Base-by-base conservation (phyloP, 2,797 vertebrate genomes). In the Gouania willdenowi region DNA sequence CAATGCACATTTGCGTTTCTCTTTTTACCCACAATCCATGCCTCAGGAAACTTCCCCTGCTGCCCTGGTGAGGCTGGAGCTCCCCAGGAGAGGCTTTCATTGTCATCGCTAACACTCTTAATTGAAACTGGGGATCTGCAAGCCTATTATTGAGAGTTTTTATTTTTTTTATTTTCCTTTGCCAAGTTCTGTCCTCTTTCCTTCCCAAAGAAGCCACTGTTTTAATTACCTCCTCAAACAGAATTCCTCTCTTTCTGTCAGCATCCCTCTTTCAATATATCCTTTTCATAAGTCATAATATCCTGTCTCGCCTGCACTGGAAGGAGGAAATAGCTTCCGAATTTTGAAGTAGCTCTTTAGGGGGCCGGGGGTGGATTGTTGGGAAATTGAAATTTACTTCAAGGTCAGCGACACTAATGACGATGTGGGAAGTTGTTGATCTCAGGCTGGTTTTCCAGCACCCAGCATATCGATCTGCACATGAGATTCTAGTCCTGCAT, bases 331-430 rank as follows among this genome's bases (percentile, higher is more conserved):
- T 85, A 68, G 74, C 76, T 59, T 67, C 58, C 47, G 55, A 50
- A 74, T 75, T 74, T 42, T 70, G 66, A 70, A 77, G 81, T 71
- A 75, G 68, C 77, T 75, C 76, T 74, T 53, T 52, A 37, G 35
- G 40, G 38, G 39, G 57, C 25, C 13, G 23, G 42, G 60, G 59
- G 30, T 48, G 31, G 32, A 18, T 74, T 67, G 65, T 73, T 78
- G 81, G 87, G 85, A 88, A 89, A 88, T 87, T 77, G 79, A 77
- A 81, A 84, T 87, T 87, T 81, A 83, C 78, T 88, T 88, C 84
- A 82, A 83, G 85, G 81, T 90, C 86, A 87, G 75, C 44, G 72
- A 86, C 85, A 88, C 80, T 85, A 87, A 86, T 84, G 82, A 83
- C 58, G 5, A 48, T 41, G 71, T 65, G 72, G 65, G 74, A 75